Evolutionary conservation across 2,797 vertebrate genomes (phyloP), one percentile per base, ranked within the genome.

Genomic region (Protosalanx chinensis): DNA sequence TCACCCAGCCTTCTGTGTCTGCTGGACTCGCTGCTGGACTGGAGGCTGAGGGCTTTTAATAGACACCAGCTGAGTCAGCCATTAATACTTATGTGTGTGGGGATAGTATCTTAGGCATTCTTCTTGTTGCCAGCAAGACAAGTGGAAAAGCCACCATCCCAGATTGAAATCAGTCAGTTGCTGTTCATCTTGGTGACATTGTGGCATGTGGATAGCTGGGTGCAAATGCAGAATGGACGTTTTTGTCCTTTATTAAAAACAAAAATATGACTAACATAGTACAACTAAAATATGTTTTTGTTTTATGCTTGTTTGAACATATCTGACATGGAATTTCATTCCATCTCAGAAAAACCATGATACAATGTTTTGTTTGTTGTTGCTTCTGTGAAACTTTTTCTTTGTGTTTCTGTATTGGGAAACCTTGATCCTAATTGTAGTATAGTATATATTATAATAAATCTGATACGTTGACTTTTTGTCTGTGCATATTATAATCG

Each of bases 31-130:
- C 69, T 76, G 74, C 72, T 82, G 73, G 72, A 79, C 74, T 70
- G 74, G 80, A 70, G 82, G 76, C 73, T 59, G 29, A 64, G 59
- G 77, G 81, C 92, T 91, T 91, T 91, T 87, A 91, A 93, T 94
- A 94, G 90, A 88, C 72, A 68, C 70, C 74, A 82, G 86, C 85
- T 82, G 81, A 88, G 84, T 89, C 82, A 87, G 89, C 83, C 88
- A 86, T 84, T 88, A 88, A 76, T 73, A 88, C 82, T 84, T 77
- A 82, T 84, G 70, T 69, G 84, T 82, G 84, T 60, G 79, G 81
- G 60, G 72, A 67, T 63, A 82, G 75, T 74, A 87, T 87, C 77
- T 84, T 72, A 87, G 82, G 74, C 81, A 90, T 86, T 86, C 70
- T 69, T 16, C 63, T 78, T 82, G 84, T 81, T 81, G 84, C 83